These are phyloP conservation scores for Hemibagrus guttatus DNA, from an alignment of 2,797 vertebrate species.

Conservation along the genomic window DNA sequence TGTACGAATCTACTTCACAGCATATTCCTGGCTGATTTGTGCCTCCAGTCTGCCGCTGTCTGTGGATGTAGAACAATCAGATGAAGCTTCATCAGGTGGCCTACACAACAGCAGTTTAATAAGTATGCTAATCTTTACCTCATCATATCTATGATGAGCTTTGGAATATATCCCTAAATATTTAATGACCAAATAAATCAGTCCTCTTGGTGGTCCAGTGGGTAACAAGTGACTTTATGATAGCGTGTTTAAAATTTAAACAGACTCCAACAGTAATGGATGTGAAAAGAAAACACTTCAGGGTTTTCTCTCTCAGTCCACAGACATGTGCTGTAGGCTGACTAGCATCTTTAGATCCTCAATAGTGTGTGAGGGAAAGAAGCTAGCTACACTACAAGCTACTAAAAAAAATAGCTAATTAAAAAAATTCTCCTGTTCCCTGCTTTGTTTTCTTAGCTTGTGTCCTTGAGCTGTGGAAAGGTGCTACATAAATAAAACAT, in stretches of 20 bases:
- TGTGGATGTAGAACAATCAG: slow-evolving; percentile 17
- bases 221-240: slow-evolving; percentile 21
- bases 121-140: slow-evolving; percentile 60
- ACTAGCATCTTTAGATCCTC: too few species aligned
- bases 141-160: slow-evolving; percentile 50
- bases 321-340: too few species aligned
- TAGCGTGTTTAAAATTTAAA: slow-evolving; percentile 25
- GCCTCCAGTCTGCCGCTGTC: not conserved
- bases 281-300: slow-evolving; percentile 5
- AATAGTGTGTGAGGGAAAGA: slow-evolving; percentile 1
- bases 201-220: slow-evolving; percentile 38
- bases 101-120: slow-evolving; percentile 54
- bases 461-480: too few species aligned
- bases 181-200: slow-evolving; percentile 55
- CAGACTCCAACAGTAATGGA: slow-evolving; percentile 7
- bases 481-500: too few species aligned
- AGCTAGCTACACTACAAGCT: not conserved
- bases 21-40: not conserved
- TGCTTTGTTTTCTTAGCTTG: too few species aligned
- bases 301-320: too few species aligned
- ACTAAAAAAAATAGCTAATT: not conserved
- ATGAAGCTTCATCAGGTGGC: slow-evolving; percentile 43
- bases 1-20: not conserved
- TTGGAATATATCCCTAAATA: slow-evolving; percentile 51
- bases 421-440: too few species aligned